Base-by-base conservation (phyloP, 2,888 invertebrate genomes). In the Conops quadrifasciatus region DNA sequence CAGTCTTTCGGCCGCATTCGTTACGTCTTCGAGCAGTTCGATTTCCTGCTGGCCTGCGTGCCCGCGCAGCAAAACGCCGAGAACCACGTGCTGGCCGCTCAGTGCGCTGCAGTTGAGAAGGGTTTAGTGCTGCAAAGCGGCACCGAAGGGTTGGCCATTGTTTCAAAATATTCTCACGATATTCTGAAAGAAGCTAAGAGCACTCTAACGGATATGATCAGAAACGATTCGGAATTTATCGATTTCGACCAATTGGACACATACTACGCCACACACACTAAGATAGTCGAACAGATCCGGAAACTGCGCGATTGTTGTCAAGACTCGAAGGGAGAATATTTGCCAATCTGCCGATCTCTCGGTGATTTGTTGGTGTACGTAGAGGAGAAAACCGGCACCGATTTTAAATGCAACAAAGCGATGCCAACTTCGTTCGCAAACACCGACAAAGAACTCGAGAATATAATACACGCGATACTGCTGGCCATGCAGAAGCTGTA, bases 21-120 rank as follows among this genome's bases (percentile, higher is more conserved):
- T 71, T 81, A 81, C 45, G 87, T 90, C 13, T 84, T 93, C 28
- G 90, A 91, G 75, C 94, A 95, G 80, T 90, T 92, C 77, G 85
- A 87, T 71, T 83, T 93, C 1, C 85, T 94, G 24, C 81, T 95
- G 0, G 88, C 91, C 78, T 89, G 90, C 73, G 89, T 89, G 71
- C 91, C 92, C 0, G 79, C 80, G 11, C 74, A 77, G 80, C 80
- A 79, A 78, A 47, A 59, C n/a, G 72, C 65, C 1, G 79, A 76
- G 58, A 76, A 80, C 24, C 73, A 75, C 7, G 71, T 80, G 2
- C 36, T 83, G 21, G 16, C n/a, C n/a, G n/a, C 66, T 0, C 72
- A 76, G 5, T 58, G 59, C 1, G 74, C 71, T 3, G 4, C 36
- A 36, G 9, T 36, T 36, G 49, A 65, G 2, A 53, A 24, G 21